Conservation (phyloP, 2,113 vertebrate genomes). For the Catagonus wagneri region DNA sequence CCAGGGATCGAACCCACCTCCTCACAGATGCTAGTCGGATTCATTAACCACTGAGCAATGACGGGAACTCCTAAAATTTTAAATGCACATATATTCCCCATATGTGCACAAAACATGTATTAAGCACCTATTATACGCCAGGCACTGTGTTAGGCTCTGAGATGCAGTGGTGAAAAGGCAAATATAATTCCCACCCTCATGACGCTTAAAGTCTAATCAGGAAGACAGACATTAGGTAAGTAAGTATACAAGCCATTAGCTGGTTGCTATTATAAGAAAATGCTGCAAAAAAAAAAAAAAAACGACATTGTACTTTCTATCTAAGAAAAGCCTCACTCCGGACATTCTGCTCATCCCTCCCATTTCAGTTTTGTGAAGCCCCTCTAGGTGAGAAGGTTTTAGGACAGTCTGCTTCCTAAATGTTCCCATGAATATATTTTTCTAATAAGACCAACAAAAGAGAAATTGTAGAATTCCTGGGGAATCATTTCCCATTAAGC, state of each 20-base stretch:
- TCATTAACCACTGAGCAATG: too few relatives aligned
- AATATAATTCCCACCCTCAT: background rate
- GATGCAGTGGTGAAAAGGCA: background rate
- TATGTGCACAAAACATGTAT: background rate
- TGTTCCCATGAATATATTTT: constrained; percentile 21
- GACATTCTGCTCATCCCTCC: background rate
- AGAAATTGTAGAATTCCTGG: constrained; percentile 21
- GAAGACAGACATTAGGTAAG: constrained; percentile 23
- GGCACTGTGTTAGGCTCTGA: background rate
- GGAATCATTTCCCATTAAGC: constrained; percentile 50
- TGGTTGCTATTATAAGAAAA: background rate
- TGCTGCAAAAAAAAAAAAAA: background rate
- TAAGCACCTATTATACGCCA: constrained; percentile 19
- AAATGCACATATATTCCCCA: background rate
- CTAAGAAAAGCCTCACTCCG: constrained; percentile 10
- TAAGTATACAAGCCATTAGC: constrained; percentile 1
- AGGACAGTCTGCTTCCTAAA: constrained; percentile 37
- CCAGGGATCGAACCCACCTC: too few relatives aligned
- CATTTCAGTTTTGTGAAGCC: background rate
- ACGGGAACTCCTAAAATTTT: too few relatives aligned
- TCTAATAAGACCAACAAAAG: constrained; percentile 54
- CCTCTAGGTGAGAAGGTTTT: background rate
- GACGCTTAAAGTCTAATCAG: background rate
- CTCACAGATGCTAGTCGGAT: too few relatives aligned
- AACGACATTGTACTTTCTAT: background rate